Percentiles rank a stretch among this genome's conserved stretches.
Evolutionary conservation across 2,797 vertebrate genomes (phyloP).

Genomic region (Eleutherodactylus coqui): DNA sequence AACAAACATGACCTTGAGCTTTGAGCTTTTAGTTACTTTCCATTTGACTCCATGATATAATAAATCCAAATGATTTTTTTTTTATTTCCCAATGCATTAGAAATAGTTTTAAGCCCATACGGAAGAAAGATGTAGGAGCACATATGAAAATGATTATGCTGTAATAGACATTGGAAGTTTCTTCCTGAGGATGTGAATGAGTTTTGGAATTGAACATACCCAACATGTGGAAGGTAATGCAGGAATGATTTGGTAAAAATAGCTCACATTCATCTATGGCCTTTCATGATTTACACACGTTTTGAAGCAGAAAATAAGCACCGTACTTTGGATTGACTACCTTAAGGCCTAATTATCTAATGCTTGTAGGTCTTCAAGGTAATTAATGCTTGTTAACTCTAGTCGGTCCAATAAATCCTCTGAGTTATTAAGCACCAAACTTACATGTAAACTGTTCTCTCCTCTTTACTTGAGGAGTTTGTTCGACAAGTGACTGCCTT

Average conservation of each 20-base stretch:
- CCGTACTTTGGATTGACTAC: conserved; percentile 18
- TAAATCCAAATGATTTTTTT: conserved; percentile 17
- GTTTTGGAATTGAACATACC: conserved; percentile 38
- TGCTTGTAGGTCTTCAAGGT: conserved; percentile 32
- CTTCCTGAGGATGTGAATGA: conserved; percentile 21
- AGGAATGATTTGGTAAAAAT: conserved; percentile 55
- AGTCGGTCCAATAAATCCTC: conserved; percentile 65
- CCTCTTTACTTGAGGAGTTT: conserved; percentile 72
- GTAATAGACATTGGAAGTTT: conserved; percentile 48
- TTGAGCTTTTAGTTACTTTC: conserved; percentile 17
- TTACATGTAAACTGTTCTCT: conserved; percentile 15
- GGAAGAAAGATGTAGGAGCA: conserved; percentile 31
- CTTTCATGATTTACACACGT: conserved; percentile 25
- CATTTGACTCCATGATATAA: conserved; percentile 16
- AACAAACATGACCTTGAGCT: not conserved
- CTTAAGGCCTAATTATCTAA: conserved; percentile 35
- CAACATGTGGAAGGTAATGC: conserved; percentile 50
- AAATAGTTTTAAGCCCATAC: conserved; percentile 45
- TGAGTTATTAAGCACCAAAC: conserved; percentile 65
- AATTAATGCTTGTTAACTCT: conserved; percentile 62
- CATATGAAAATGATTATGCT: conserved; percentile 46
- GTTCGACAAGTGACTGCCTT: conserved; percentile 73
- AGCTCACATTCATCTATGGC: conserved; percentile 25
- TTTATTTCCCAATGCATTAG: conserved; percentile 30
- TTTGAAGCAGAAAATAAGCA: conserved; percentile 29